Percentiles rank a stretch among this genome's conserved stretches.
phyloP scores from a whole-genome alignment of 2,888 invertebrate species.

The Chrysolina americana region DNA sequence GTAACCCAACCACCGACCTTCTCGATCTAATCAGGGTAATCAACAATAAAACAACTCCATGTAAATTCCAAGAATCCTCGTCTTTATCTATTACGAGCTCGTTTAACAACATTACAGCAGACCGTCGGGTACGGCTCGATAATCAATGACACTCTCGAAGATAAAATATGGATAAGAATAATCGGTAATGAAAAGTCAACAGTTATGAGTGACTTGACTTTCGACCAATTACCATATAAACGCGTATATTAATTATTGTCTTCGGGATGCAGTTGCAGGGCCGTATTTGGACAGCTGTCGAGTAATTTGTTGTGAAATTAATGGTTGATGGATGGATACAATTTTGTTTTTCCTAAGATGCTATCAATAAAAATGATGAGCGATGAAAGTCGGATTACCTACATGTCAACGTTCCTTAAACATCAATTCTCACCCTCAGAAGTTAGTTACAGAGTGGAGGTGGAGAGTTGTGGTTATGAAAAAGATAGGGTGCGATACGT shows the following conservation, averaged over 20 bases:
- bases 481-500: too few species aligned
- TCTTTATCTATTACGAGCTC: constrained; percentile 45
- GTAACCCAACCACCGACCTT: not conserved
- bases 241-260: constrained; percentile 34
- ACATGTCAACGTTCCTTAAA: too few species aligned
- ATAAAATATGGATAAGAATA: constrained; percentile 48
- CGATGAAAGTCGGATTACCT: too few species aligned
- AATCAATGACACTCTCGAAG: constrained; percentile 46
- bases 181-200: constrained; percentile 48
- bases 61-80: constrained; percentile 32
- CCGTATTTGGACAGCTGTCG: not conserved
- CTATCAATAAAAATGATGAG: too few species aligned
- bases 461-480: too few species aligned
- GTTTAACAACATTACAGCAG: constrained; percentile 45
- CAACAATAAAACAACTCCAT: constrained; percentile 15
- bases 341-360: too few species aligned
- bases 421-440: too few species aligned
- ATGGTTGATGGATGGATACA: not conserved
- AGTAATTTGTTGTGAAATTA: not conserved
- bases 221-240: constrained; percentile 39
- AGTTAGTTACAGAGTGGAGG: too few species aligned
- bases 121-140: constrained; percentile 35
- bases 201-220: constrained; percentile 47
- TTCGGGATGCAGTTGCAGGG: constrained; percentile 1
- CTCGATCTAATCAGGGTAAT: constrained; percentile 5